These are phyloP conservation scores for Dysidea cf. avara DNA, from an alignment of 37 sponge, comb jelly and placozoan genomes.

Conservation along the genomic window DNA sequence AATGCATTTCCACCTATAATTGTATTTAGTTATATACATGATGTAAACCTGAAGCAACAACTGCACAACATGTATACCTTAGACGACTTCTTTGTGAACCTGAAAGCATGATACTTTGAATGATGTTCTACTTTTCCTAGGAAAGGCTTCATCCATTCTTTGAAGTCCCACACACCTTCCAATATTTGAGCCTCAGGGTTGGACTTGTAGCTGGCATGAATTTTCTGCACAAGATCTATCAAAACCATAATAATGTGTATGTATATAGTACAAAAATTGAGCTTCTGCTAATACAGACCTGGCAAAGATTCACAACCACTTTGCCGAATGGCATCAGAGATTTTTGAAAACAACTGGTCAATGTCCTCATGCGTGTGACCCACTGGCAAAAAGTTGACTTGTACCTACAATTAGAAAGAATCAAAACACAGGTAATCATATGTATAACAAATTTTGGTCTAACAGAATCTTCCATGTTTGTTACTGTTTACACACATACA, in stretches of 20 bases:
- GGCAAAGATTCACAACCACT: too few relatives aligned
- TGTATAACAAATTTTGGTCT: too few relatives aligned
- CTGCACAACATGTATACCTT: not conserved
- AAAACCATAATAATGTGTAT: too few relatives aligned
- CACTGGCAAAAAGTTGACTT: constrained; percentile 5
- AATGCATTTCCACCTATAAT: constrained; percentile 25
- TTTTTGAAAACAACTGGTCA: constrained; percentile 1
- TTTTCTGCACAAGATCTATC: constrained; percentile 5
- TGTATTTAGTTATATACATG: too few relatives aligned
- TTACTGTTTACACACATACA: too few relatives aligned
- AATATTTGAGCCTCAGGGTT: not conserved
- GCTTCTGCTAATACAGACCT: too few relatives aligned
- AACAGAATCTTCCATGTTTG: too few relatives aligned
- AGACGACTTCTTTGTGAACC: constrained; percentile 24
- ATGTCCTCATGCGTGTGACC: constrained; percentile 17
- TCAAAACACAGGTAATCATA: too few relatives aligned
- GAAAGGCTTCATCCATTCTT: constrained; percentile 19
- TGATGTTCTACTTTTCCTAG: constrained; percentile 23
- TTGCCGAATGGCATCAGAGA: too few relatives aligned
- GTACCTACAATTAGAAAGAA: too few relatives aligned
- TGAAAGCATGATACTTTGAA: constrained; percentile 13
- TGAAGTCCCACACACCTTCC: constrained; percentile 18
- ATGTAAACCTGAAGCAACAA: too few relatives aligned
- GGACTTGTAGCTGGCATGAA: constrained; percentile 13
- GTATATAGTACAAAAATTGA: too few relatives aligned